Base-by-base conservation (phyloP, 1,140 invertebrate species). In the Paraescarpia echinospica region DNA sequence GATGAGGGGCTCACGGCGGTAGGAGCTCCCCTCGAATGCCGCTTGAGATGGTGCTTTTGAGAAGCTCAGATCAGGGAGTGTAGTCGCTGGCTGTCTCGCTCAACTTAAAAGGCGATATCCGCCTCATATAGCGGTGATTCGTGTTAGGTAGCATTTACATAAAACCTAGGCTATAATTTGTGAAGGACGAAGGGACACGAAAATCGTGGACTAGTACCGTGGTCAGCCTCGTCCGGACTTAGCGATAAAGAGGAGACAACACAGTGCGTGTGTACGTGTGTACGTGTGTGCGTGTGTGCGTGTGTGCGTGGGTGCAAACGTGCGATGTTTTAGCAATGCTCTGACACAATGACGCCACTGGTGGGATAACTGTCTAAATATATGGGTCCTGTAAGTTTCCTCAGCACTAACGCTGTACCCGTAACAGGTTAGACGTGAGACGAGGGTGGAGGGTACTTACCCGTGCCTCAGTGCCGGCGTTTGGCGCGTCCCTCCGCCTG, bases 401-500 rank as follows among this genome's bases (percentile, higher is more conserved):
- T 27, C 59, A 4, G 22, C 59, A 77, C 59, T 4, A 77, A 22
- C 59, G 59, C 59, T 77, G 41, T 12, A 41, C 41, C 41, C 41
- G 41, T 41, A 27, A 6, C 18, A 77, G 59, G 59, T 77, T 18
- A 77, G 59, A 5, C 59, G 27, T 77, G 59, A 77, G 59, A 12
- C 27, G 59, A 41, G 59, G 59, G 59, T 77, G 59, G 22, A 77
- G 27, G 59, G 59, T 77, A 77, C 27, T 77, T 27, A 77, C 59
- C 59, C 90, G 8, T 90, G 35, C 22, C 89, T 91, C 41, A 96
- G 93, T 96, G 95, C 92, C 96, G 93, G 51, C 96, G 93, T 94
- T 98, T 97, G 6, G 98, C 96, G 95, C 98, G 98, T 0, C 98
- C 98, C 92, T 99, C 98, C 14, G 98, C 98, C 95, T 99, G 98